Evolutionary conservation across 2,888 invertebrate genomes (phyloP).

Genomic region (Drosophila diplacantha): DNA sequence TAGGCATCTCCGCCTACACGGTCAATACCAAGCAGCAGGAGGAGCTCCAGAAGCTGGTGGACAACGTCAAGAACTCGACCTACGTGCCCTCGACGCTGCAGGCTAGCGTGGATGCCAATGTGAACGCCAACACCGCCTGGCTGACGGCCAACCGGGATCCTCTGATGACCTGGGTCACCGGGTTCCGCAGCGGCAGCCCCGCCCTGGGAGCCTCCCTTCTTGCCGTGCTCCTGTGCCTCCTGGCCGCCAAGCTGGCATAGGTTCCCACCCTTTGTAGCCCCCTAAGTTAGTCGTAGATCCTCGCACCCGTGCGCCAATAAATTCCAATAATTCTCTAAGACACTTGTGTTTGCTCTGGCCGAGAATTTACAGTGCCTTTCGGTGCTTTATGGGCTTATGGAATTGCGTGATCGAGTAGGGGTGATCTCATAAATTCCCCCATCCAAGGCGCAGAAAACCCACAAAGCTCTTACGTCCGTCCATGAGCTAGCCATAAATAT

Average conservation of each 20-base stretch:
- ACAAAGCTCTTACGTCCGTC: background rate
- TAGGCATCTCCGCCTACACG: slow-evolving; percentile 65
- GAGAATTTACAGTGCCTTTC: slow-evolving; percentile 14
- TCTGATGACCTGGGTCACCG: slow-evolving; percentile 64
- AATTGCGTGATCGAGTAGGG: slow-evolving; percentile 3
- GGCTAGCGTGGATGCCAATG: slow-evolving; percentile 44
- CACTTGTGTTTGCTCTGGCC: slow-evolving; percentile 2
- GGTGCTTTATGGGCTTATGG: slow-evolving; percentile 12
- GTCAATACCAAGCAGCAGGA: slow-evolving; percentile 62
- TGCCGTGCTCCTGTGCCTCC: slow-evolving; percentile 44
- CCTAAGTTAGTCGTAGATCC: slow-evolving; percentile 42
- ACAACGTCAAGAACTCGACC: slow-evolving; percentile 54
- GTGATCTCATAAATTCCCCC: slow-evolving; percentile 28
- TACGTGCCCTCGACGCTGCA: slow-evolving; percentile 54
- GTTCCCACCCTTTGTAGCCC: slow-evolving; percentile 21
- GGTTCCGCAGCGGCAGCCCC: slow-evolving; percentile 48
- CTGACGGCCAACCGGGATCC: slow-evolving; percentile 66
- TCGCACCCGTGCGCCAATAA: slow-evolving; percentile 18
- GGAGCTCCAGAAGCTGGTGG: slow-evolving; percentile 60
- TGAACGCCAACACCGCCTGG: slow-evolving; percentile 67
- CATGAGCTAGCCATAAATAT: slow-evolving; percentile 8
- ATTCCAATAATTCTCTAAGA: slow-evolving; percentile 10
- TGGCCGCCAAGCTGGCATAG: slow-evolving; percentile 54
- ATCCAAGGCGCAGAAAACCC: background rate
- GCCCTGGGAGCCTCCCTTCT: slow-evolving; percentile 48